phyloP scores from a whole-genome alignment of 2,888 invertebrate genomes.

The Nomada hirtipes region DNA sequence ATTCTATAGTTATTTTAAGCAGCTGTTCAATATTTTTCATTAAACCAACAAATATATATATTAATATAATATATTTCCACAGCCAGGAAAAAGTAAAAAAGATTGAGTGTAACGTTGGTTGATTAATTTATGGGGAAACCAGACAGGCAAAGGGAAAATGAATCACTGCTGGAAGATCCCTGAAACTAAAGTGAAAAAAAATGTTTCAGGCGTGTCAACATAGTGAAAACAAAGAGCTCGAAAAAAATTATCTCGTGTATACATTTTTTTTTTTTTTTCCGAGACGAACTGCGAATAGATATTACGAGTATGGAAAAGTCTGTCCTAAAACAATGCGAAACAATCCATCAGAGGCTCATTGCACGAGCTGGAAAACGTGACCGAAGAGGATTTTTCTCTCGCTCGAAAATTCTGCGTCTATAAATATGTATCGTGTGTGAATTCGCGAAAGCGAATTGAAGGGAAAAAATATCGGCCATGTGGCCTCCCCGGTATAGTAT shows the following conservation, averaged over 20 bases:
- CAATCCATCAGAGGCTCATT: conserved; percentile 36
- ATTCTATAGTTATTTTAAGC: no score
- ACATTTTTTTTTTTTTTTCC: background rate
- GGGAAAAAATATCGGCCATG: background rate
- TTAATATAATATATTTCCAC: no score
- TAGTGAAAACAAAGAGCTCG: conserved; percentile 3
- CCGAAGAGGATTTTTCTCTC: background rate
- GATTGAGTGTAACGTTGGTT: background rate
- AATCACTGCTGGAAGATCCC: background rate
- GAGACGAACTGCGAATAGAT: background rate
- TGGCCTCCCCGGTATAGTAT: background rate
- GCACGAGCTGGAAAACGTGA: background rate
- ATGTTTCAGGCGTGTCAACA: background rate
- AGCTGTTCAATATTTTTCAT: no score
- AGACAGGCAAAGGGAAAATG: no score
- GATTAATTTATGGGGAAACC: conserved; percentile 3
- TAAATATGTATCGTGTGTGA: background rate
- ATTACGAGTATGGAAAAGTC: conserved; percentile 35
- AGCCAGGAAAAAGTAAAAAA: background rate
- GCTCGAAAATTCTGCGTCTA: conserved; percentile 6
- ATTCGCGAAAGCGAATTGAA: background rate
- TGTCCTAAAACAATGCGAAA: conserved; percentile 10
- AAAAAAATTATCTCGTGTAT: conserved; percentile 7
- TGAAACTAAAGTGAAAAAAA: conserved; percentile 1
- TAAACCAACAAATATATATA: no score